phyloP scores from a whole-genome alignment of 2,797 vertebrate species.

The Meda fulgida region DNA sequence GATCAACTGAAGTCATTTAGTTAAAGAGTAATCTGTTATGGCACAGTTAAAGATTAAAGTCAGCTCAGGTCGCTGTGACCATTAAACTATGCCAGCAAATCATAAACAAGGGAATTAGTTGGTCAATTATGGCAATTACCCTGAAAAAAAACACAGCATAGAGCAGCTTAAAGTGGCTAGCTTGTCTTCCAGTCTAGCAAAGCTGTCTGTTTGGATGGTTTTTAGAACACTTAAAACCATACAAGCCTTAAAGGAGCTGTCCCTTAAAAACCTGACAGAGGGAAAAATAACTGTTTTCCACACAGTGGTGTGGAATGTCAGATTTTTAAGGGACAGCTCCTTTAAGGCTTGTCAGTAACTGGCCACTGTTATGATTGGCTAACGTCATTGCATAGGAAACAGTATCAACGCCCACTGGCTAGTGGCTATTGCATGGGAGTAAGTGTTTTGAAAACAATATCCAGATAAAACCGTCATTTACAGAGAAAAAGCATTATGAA shows the following conservation, averaged over 20 bases:
- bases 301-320: too few relatives aligned
- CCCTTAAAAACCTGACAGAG: too few relatives aligned
- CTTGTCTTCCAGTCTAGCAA: neutral
- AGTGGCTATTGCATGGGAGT: too few relatives aligned
- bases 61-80: neutral
- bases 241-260: too few relatives aligned
- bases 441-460: neutral
- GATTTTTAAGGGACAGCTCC: neutral
- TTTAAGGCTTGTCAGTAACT: neutral
- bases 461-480: neutral
- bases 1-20: neutral
- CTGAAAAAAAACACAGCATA: neutral
- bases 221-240: neutral
- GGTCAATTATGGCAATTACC: too few relatives aligned
- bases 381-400: too few relatives aligned
- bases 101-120: neutral
- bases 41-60: slow-evolving; percentile 5
- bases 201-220: too few relatives aligned
- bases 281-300: too few relatives aligned
- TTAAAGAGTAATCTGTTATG: neutral
- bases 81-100: neutral
- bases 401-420: too few relatives aligned
- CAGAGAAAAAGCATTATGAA: neutral
- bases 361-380: too few relatives aligned
- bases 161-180: neutral